A percentile compares a stretch with the other conserved stretches of the same genome.
Conservation (phyloP, 2,888 invertebrate species). For the Calameuta idolon region DNA sequence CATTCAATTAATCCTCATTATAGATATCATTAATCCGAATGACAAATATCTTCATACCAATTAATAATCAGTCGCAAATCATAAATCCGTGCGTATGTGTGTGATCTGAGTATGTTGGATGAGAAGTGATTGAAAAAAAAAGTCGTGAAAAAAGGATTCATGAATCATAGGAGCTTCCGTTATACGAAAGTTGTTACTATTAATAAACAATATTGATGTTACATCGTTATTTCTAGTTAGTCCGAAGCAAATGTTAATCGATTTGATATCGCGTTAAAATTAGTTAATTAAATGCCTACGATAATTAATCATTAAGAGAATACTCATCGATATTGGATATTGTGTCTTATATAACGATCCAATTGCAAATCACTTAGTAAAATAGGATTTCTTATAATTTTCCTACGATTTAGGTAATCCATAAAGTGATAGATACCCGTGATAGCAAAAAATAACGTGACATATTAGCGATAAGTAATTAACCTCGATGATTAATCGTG, state of each 20-base stretch:
- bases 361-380: neutral
- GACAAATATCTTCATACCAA: too few relatives aligned
- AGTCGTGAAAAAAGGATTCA: too few relatives aligned
- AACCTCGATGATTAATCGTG: neutral
- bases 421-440: neutral
- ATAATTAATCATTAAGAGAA: neutral
- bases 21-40: too few relatives aligned
- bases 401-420: neutral
- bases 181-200: neutral
- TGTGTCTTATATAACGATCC: neutral
- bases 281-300: neutral
- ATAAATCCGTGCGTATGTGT: too few relatives aligned
- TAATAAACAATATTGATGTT: neutral
- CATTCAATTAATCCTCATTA: too few relatives aligned
- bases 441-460: neutral
- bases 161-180: too few relatives aligned
- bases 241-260: neutral
- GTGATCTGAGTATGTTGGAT: too few relatives aligned
- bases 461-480: neutral
- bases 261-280: neutral
- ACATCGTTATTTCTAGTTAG: neutral
- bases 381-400: neutral
- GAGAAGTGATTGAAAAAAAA: too few relatives aligned
- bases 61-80: too few relatives aligned
- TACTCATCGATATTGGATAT: neutral